Evolutionary conservation across 1,140 invertebrate genomes (phyloP), one percentile per base, ranked within the genome.

Genomic region (Campoletis sonorensis): DNA sequence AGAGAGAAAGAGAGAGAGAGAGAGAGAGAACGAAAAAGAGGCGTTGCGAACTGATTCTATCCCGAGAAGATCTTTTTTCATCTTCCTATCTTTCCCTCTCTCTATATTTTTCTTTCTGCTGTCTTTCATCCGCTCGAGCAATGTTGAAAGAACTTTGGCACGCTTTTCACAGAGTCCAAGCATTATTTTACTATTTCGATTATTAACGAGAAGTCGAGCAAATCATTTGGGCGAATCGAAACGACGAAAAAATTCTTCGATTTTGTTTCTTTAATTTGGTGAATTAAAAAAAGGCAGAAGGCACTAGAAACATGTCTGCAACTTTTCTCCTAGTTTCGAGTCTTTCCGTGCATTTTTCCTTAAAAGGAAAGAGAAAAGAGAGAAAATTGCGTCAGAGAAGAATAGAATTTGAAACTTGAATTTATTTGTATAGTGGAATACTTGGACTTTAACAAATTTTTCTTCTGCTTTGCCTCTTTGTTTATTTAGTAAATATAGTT

Each of bases 111-210:
- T 51, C 54, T 40, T 79, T 61, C 21, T n/a, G 49, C 21, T 23
- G 21, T 64, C 67, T 33, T 70, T 70, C n/a, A 33, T 33, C 30
- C 15, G 27, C 16, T 70, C 30, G 2, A 30, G 54, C 51, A 33
- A 30, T 30, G 51, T 30, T 78, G 76, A 78, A 78, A 78, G 76
- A 78, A 78, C 76, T 78, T 78, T 64, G 26, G 76, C 76, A 61
- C 58, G 76, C 61, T 64, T 64, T n/a, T 64, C 61, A 64, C 61
- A 13, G 64, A 37, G 58, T 33, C 58, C 1, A 21, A 45, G 76
- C 76, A 78, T 78, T 78, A 78, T 78, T 78, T 78, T 78, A 78
- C 76, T 45, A 78, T 78, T 61, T 78, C 76, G 76, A n/a, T 78
- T 78, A 78, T 78, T 78, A 78, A 78, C 54, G 73, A 77, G 73